Percentiles rank a stretch among this genome's conserved stretches.
phyloP scores from a whole-genome alignment of 1,140 invertebrate species.

The Drosophila jambulina region DNA sequence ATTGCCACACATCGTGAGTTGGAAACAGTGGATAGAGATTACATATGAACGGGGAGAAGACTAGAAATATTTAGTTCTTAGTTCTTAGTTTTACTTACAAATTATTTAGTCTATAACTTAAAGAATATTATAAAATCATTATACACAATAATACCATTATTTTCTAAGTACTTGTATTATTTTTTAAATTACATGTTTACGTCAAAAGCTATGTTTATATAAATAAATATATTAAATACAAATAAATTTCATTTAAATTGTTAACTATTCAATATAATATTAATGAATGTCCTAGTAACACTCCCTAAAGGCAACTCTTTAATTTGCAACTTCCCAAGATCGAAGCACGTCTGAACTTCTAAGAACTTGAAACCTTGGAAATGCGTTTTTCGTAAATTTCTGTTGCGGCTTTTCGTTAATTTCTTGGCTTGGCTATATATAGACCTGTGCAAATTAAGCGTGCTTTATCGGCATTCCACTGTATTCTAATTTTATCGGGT shows the following conservation, averaged over 20 bases:
- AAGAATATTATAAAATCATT: too few relatives aligned
- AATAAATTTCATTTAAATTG: fast-evolving
- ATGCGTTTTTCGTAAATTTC: neutral
- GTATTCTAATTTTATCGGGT: slow-evolving; percentile 30
- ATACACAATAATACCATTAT: too few relatives aligned
- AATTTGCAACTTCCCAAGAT: neutral
- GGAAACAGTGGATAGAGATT: slow-evolving; percentile 12
- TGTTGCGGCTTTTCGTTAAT: neutral
- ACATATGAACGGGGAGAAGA: neutral
- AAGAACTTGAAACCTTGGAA: neutral
- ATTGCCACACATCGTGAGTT: slow-evolving; percentile 22
- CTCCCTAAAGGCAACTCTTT: too few relatives aligned
- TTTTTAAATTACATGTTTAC: neutral
- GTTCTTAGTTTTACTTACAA: neutral
- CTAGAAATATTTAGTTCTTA: neutral
- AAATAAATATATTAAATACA: neutral
- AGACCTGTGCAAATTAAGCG: slow-evolving; percentile 1
- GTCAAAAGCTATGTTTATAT: neutral
- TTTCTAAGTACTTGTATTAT: neutral
- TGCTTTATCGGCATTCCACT: slow-evolving; percentile 20
- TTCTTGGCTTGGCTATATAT: neutral
- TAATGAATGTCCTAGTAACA: too few relatives aligned
- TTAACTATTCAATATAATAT: too few relatives aligned
- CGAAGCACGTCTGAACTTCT: neutral
- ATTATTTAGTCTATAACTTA: neutral